Percentiles rank a stretch among this genome's conserved stretches.
Conservation (phyloP, 2,888 invertebrate genomes). For the Andrena marginata region DNA sequence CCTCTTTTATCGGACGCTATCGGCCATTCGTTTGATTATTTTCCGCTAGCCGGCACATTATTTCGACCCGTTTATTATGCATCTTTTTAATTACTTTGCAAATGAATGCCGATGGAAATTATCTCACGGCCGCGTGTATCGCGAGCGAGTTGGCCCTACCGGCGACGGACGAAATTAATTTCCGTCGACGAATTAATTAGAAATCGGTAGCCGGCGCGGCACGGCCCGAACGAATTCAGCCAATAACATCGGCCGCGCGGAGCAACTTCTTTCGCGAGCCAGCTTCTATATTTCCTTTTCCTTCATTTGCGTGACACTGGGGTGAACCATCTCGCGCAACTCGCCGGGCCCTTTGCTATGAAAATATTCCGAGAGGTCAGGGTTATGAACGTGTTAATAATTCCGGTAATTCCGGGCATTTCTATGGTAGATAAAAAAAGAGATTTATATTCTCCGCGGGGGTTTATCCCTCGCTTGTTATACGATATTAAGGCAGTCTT, state of each 20-base stretch:
- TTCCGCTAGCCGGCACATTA: conserved; percentile 40
- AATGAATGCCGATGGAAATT: conserved; percentile 54
- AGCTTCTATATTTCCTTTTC: background rate
- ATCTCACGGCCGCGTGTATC: conserved; percentile 12
- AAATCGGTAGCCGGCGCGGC: background rate
- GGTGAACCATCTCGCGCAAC: background rate
- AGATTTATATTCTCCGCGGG: conserved; percentile 42
- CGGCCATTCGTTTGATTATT: conserved; percentile 44
- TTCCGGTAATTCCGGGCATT: conserved; percentile 37
- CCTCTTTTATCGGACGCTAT: conserved; percentile 51
- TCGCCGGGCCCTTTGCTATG: background rate
- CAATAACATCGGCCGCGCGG: background rate
- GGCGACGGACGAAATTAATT: conserved; percentile 25
- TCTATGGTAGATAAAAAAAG: conserved; percentile 35
- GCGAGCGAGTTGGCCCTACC: background rate
- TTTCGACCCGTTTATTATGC: conserved; percentile 52
- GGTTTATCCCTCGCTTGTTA: conserved; percentile 18
- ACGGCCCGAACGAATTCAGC: background rate
- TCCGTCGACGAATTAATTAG: conserved; percentile 35
- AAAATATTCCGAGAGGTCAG: conserved; percentile 22
- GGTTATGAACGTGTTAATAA: conserved; percentile 38
- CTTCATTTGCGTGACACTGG: background rate
- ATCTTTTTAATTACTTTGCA: conserved; percentile 66
- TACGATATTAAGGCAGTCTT: conserved; percentile 30
- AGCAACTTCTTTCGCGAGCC: background rate